Percentiles rank a stretch among this genome's conserved stretches.
phyloP scores from a whole-genome alignment of 2,113 vertebrate species.

The Struthidea cinerea region DNA sequence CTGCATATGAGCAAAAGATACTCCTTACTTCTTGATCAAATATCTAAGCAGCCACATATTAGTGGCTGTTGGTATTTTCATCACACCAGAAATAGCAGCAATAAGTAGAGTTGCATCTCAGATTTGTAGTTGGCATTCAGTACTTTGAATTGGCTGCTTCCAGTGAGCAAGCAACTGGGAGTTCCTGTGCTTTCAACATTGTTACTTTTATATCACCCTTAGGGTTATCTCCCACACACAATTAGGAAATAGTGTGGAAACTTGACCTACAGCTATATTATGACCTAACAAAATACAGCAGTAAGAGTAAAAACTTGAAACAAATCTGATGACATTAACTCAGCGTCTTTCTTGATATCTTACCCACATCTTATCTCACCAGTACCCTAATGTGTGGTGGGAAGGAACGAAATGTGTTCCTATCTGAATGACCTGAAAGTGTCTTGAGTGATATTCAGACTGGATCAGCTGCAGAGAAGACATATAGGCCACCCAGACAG shows the following conservation, averaged over 20 bases:
- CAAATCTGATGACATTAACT: background rate
- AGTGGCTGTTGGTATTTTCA: background rate
- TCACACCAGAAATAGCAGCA: background rate
- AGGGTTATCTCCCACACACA: background rate
- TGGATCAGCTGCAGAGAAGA: background rate
- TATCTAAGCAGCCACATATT: background rate
- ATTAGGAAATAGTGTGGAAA: background rate
- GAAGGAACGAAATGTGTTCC: background rate
- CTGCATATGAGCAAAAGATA: background rate
- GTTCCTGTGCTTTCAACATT: background rate
- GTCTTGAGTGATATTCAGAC: background rate
- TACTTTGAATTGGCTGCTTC: background rate
- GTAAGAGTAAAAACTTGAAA: background rate
- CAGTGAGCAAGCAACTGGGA: background rate
- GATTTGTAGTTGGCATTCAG: background rate
- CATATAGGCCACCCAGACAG: constrained; percentile 43
- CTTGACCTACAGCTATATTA: background rate
- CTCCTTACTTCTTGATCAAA: background rate
- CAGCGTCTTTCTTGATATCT: background rate
- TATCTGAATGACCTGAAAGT: background rate
- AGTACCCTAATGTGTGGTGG: background rate
- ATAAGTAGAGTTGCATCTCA: background rate
- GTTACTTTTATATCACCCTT: background rate
- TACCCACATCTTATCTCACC: background rate
- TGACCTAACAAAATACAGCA: background rate